These are phyloP conservation scores for Papilio glaucus DNA, from an alignment of 1,140 invertebrate genomes.

Conservation along the genomic window DNA sequence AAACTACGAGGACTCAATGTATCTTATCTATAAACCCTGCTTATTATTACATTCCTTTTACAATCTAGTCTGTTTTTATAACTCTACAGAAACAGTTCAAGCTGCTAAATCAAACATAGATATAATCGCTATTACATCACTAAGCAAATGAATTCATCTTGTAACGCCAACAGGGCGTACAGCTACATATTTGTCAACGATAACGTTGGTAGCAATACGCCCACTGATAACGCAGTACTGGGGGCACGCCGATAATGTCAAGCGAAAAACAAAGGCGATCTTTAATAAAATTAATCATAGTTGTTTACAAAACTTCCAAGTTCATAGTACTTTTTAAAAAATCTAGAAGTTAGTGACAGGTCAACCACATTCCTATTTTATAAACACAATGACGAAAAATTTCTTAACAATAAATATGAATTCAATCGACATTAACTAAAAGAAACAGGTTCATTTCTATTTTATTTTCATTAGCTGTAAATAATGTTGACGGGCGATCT, in stretches of 20 bases:
- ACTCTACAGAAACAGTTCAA: too few species aligned
- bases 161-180: slow-evolving; percentile 42
- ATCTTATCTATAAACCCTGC: too few species aligned
- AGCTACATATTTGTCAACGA: slow-evolving; percentile 46
- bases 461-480: too few species aligned
- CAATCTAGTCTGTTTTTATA: neutral
- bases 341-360: neutral
- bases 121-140: slow-evolving; percentile 43
- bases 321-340: slow-evolving; percentile 7
- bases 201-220: slow-evolving; percentile 53
- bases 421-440: neutral
- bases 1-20: too few species aligned
- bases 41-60: neutral
- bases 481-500: too few species aligned
- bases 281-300: slow-evolving; percentile 4
- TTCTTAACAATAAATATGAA: neutral
- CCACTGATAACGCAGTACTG: slow-evolving; percentile 48
- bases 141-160: slow-evolving; percentile 38
- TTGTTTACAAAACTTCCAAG: slow-evolving; percentile 26
- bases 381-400: neutral
- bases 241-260: slow-evolving; percentile 47
- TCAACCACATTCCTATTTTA: neutral
- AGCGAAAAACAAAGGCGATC: slow-evolving; percentile 41
- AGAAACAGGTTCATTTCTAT: neutral
- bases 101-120: neutral